phyloP scores from a whole-genome alignment of 2,113 vertebrate species.

The Scalopus aquaticus region DNA sequence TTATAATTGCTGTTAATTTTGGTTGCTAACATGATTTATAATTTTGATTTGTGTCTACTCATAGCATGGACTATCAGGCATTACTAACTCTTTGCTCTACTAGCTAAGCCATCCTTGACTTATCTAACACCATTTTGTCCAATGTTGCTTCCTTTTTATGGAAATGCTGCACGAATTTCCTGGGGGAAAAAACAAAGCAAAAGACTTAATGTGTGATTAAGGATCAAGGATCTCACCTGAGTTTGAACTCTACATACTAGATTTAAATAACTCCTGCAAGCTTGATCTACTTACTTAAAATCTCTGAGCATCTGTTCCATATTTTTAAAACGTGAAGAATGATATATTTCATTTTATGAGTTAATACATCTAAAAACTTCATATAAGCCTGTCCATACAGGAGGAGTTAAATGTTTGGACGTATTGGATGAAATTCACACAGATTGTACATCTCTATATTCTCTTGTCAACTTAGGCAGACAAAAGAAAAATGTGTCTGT shows the following conservation, averaged over 20 bases:
- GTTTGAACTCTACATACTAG: background rate
- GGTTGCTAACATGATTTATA: background rate
- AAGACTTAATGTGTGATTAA: background rate
- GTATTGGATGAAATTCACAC: background rate
- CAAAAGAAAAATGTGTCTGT: background rate
- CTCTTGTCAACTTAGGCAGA: background rate
- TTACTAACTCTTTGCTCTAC: background rate
- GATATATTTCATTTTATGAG: background rate
- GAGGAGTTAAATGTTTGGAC: background rate
- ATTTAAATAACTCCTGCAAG: background rate
- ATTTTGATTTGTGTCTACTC: background rate
- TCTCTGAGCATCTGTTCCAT: background rate
- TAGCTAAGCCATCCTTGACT: background rate
- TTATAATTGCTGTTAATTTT: too few species aligned
- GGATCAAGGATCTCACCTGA: background rate
- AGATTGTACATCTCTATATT: background rate
- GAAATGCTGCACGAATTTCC: background rate
- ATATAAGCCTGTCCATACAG: background rate
- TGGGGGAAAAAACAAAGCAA: background rate
- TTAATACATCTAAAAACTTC: background rate
- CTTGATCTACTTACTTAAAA: background rate
- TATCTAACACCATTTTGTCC: background rate
- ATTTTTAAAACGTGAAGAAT: constrained; percentile 20
- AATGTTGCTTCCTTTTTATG: background rate
- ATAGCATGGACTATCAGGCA: background rate